phyloP scores from a whole-genome alignment of 2,113 vertebrate genomes.

The Zingel zingel region DNA sequence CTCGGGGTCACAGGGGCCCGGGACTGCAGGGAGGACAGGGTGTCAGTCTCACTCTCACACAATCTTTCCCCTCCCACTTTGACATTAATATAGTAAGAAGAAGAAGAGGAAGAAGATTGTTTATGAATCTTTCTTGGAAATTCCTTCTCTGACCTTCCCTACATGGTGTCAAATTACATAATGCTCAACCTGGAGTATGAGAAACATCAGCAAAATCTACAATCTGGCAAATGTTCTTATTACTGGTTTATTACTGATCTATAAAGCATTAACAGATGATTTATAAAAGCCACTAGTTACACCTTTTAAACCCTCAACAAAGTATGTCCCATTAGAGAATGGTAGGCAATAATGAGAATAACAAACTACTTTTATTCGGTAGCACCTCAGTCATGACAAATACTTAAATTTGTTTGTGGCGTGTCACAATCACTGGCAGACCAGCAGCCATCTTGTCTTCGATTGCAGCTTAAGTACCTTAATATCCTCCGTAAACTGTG shows the following conservation, averaged over 20 bases:
- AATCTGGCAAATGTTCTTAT: background rate
- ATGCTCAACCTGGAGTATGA: background rate
- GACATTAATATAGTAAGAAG: background rate
- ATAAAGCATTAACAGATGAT: background rate
- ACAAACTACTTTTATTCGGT: background rate
- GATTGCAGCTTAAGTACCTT: background rate
- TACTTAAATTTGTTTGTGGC: background rate
- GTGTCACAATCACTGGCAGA: background rate
- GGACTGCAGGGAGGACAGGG: constrained; percentile 82
- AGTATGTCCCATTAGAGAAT: background rate
- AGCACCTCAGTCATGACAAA: background rate
- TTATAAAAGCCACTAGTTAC: background rate
- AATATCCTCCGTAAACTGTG: background rate
- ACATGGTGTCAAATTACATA: background rate
- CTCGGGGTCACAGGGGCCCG: constrained; percentile 97
- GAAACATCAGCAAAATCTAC: background rate
- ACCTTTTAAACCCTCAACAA: background rate
- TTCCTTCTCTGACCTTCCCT: too few relatives aligned
- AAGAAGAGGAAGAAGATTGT: background rate
- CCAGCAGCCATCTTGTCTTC: background rate
- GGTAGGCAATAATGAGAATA: background rate
- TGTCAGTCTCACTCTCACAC: background rate
- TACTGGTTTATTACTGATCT: background rate
- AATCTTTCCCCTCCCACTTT: background rate
- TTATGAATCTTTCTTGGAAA: too few relatives aligned